A percentile compares a stretch with the other conserved stretches of the same genome.
Conservation (phyloP, 2,797 vertebrate genomes). For the Babyrousa celebensis region DNA sequence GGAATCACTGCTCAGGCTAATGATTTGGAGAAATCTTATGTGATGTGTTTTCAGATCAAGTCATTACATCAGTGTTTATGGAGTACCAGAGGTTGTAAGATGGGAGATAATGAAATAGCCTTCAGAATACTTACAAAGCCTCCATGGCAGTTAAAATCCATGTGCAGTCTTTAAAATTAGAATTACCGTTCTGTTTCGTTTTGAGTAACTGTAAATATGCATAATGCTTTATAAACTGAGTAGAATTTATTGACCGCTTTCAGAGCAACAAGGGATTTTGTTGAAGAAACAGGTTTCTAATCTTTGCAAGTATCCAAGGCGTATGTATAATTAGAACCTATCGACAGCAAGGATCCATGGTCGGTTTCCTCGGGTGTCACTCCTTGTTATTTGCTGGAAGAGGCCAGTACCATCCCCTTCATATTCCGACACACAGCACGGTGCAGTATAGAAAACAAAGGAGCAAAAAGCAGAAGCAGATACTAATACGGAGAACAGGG, state of each 20-base stretch:
- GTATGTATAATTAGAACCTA: neutral
- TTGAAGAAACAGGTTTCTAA: neutral
- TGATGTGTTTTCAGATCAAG: neutral
- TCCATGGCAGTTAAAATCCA: neutral
- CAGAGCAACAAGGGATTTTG: slow-evolving; percentile 19
- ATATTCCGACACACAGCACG: neutral
- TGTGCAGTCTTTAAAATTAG: slow-evolving; percentile 1
- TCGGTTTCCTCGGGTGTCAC: neutral
- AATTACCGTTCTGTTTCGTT: neutral
- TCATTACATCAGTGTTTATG: neutral
- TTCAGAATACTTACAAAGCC: neutral
- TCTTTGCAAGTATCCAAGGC: neutral
- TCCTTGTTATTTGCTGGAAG: neutral
- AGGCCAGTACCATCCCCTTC: neutral
- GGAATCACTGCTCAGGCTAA: neutral
- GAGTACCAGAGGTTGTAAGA: neutral
- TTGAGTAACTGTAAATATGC: neutral
- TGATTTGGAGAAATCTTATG: neutral
- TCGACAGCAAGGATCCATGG: neutral
- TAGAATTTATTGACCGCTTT: neutral
- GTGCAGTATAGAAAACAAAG: neutral
- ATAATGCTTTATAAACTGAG: neutral
- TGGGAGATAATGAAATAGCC: neutral
- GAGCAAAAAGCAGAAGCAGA: neutral
- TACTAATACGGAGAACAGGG: neutral